Evolutionary conservation across 1,140 invertebrate species (phyloP), one percentile per base, ranked within the genome.

Genomic region (Panagrolaimus sp.): DNA sequence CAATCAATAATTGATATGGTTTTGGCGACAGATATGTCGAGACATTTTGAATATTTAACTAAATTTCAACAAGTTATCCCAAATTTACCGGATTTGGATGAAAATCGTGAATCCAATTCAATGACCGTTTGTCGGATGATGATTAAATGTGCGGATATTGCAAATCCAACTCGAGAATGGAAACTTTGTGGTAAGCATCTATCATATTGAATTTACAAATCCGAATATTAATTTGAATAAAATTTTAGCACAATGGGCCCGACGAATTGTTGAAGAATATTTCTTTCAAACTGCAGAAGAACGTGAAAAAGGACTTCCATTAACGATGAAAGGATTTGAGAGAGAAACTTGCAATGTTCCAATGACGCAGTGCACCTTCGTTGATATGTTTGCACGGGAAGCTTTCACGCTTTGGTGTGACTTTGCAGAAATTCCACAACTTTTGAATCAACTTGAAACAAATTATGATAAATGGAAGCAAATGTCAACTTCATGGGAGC

Each of bases 321-420:
- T 83, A 14, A 83, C 80, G 8, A 83, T 82, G 82, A 80, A 78
- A 45, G 73, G 83, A 5, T 82, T 82, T 68, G 82, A 82, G 52
- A 64, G 80, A n/a, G 73, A 76, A 17, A 80, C 80, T n/a, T 82
- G 80, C 70, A 82, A 82, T 45, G 71, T 83, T 28, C 78, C 80
- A n/a, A 62, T 38, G 43, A 67, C 74, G 8, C 24, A 83, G 43
- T 71, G 76, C 67, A 71, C 66, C 10, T 77, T 77, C 68, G 63
- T 78, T 55, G 82, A 82, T 64, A 80, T 82, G 82, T 82, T 82
- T 71, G 82, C 78, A 10, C 76, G 80, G 32, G 82, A 83, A 63
- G 71, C 80, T 7, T 82, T 82, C 45, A 70, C 75, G 21, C 62
- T 63, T 8, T 82, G 82, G 76, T 78, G 77, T 58, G 82, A 82